Base-by-base conservation (phyloP, 2,888 invertebrate genomes). In the Ectropis crepuscularia region DNA sequence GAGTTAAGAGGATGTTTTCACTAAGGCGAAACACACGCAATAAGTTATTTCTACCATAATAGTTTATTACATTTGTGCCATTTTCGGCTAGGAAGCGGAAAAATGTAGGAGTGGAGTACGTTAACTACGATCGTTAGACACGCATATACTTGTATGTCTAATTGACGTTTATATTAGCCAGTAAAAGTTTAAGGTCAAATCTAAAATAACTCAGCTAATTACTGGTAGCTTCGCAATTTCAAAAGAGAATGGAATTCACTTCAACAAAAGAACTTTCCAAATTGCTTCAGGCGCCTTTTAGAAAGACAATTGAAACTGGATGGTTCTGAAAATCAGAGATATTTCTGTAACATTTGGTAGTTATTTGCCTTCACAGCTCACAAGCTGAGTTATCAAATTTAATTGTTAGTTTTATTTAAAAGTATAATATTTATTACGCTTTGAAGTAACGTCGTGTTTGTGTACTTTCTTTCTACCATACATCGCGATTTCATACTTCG, bases 241-340 rank as follows among this genome's bases (percentile, higher is more conserved):
- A 48, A 59, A 45, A 48, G 38, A 54, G 47, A 61, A 61, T 41
- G 36, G 12, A 53, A 48, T 53, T 42, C 42, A 37, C 46, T 60
- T 47, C 6, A 41, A 60, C 59, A 60, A 60, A 60, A 54, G 48
- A 61, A 48, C 54, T 49, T 49, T 42, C 49, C 42, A 61, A 61
- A 61, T 61, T 48, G 59, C 53, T 60, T 53, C 41, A 28, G 59
- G 53, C 45, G 54, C 61, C 46, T 49, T 60, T 42, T 28, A 16
- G n/a, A 38, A 54, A 54, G 54, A 61, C 47, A 60, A 61, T 49
- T 49, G 12, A 48, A 60, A 60, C 12, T 16, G 50, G 39, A 9
- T 39, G 9, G 8, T 5, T 12, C 50, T 50, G 12, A 11, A 38
- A 11, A 57, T 36, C 11, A 48, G 41, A 42, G 48, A 57, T 55